Evolutionary conservation across 2,113 vertebrate genomes (phyloP).

Genomic region (Shinisaurus crocodilurus): DNA sequence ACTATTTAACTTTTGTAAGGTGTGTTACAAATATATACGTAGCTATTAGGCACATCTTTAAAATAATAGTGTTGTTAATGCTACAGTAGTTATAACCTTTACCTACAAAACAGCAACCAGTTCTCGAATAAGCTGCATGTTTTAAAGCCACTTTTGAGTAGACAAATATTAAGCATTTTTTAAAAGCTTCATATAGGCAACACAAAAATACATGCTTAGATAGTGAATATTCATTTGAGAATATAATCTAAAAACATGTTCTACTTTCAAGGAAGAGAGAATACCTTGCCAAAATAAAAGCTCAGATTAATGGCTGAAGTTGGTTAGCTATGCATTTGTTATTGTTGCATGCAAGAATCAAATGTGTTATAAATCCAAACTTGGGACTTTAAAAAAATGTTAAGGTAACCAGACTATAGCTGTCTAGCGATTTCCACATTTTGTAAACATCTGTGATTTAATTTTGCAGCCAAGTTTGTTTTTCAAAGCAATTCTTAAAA

Average conservation of each 20-base stretch:
- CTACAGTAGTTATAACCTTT: slow-evolving; percentile 57
- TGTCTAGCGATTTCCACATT: slow-evolving; percentile 30
- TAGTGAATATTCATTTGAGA: slow-evolving; percentile 50
- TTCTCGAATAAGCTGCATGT: slow-evolving; percentile 69
- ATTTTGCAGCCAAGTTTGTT: slow-evolving; percentile 32
- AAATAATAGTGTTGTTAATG: slow-evolving; percentile 59
- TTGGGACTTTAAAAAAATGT: slow-evolving; percentile 20
- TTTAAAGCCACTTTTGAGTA: slow-evolving; percentile 65
- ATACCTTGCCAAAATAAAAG: slow-evolving; percentile 1
- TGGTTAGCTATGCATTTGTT: slow-evolving; percentile 22
- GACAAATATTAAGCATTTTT: slow-evolving; percentile 47
- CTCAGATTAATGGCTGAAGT: slow-evolving; percentile 28
- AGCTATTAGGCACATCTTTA: slow-evolving; percentile 70
- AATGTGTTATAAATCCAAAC: slow-evolving; percentile 10
- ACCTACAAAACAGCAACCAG: slow-evolving; percentile 48
- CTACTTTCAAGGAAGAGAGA: slow-evolving; percentile 44
- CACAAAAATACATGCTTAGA: slow-evolving; percentile 49
- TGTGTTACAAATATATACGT: slow-evolving; percentile 49
- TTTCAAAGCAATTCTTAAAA: slow-evolving; percentile 29
- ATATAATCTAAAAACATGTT: slow-evolving; percentile 42
- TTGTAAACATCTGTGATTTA: background rate
- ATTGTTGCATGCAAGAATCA: slow-evolving; percentile 4
- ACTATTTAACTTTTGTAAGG: slow-evolving; percentile 54
- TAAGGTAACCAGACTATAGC: background rate
- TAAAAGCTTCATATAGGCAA: background rate